phyloP scores from a whole-genome alignment of 2,888 invertebrate genomes.

The Ophonus ardosiacus region DNA sequence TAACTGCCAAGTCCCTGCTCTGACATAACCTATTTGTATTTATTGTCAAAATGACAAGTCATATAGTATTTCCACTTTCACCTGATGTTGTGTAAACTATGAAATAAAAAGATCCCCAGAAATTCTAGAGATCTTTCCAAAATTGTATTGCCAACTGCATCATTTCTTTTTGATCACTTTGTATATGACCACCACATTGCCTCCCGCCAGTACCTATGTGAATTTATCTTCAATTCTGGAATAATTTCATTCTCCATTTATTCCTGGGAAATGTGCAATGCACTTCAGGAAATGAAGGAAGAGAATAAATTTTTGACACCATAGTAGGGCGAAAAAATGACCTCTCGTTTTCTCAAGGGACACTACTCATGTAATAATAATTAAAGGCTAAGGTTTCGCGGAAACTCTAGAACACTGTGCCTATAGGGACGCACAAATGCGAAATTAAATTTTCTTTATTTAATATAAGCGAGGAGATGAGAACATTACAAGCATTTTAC shows the following conservation, averaged over 20 bases:
- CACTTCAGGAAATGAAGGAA: not conserved
- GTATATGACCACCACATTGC: not conserved
- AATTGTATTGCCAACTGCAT: too few relatives aligned
- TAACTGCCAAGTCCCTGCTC: too few relatives aligned
- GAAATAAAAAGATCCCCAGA: too few relatives aligned
- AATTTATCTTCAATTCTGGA: too few relatives aligned
- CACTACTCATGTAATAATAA: constrained; percentile 27
- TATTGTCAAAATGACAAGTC: too few relatives aligned
- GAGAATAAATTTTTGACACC: not conserved
- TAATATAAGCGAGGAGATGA: constrained; percentile 10
- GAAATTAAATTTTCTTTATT: constrained; percentile 43
- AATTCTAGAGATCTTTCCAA: too few relatives aligned
- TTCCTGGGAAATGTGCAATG: not conserved
- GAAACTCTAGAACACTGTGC: constrained; percentile 3
- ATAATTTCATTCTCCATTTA: too few relatives aligned
- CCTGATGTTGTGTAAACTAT: too few relatives aligned
- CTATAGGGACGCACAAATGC: constrained; percentile 19
- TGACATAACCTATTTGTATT: too few relatives aligned
- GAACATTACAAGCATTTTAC: constrained; percentile 12
- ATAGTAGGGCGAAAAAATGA: not conserved
- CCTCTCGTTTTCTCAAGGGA: not conserved
- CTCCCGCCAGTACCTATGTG: too few relatives aligned
- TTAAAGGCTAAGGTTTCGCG: constrained; percentile 16
- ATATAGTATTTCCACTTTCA: too few relatives aligned
- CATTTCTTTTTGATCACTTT: too few relatives aligned